phyloP scores from a whole-genome alignment of 2,113 vertebrate species.

The Pimephales promelas region DNA sequence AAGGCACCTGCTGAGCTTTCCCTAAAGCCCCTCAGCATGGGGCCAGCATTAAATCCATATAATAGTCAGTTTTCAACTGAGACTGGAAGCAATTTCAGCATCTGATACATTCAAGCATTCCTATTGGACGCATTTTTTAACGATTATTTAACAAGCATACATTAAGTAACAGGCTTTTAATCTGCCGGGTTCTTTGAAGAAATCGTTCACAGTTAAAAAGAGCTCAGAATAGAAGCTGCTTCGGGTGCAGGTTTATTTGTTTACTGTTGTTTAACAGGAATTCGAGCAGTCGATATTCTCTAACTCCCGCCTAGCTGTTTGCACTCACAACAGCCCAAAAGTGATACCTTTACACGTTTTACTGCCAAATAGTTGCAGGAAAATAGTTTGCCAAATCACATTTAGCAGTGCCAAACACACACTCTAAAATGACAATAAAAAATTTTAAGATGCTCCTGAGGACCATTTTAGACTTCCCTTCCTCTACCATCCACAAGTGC shows the following conservation, averaged over 20 bases:
- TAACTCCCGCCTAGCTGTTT: slow-evolving; percentile 41
- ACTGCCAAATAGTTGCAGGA: slow-evolving; percentile 64
- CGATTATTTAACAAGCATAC: slow-evolving; percentile 32
- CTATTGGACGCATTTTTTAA: slow-evolving; percentile 50
- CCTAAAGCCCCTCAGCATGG: slow-evolving; percentile 70
- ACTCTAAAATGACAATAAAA: slow-evolving; percentile 73
- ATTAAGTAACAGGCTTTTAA: slow-evolving; percentile 30
- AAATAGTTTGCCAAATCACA: slow-evolving; percentile 68
- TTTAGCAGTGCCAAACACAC: slow-evolving; percentile 57
- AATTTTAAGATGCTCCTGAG: slow-evolving; percentile 73
- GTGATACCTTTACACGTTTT: slow-evolving; percentile 66
- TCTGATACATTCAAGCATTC: slow-evolving; percentile 37
- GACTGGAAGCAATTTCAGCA: slow-evolving; percentile 32
- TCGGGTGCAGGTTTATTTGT: slow-evolving; percentile 25
- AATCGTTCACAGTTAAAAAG: slow-evolving; percentile 29
- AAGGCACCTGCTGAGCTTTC: slow-evolving; percentile 72
- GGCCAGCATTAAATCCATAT: slow-evolving; percentile 66
- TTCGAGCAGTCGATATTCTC: slow-evolving; percentile 55
- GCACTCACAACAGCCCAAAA: slow-evolving; percentile 57
- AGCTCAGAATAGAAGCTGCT: slow-evolving; percentile 28
- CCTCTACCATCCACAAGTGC: slow-evolving; percentile 72
- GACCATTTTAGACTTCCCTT: slow-evolving; percentile 70
- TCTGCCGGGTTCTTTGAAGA: slow-evolving; percentile 13
- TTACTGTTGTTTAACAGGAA: slow-evolving; percentile 15
- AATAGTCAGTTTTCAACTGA: slow-evolving; percentile 62